Conservation (phyloP, 2,113 vertebrate species). For the Psittacus erithacus region DNA sequence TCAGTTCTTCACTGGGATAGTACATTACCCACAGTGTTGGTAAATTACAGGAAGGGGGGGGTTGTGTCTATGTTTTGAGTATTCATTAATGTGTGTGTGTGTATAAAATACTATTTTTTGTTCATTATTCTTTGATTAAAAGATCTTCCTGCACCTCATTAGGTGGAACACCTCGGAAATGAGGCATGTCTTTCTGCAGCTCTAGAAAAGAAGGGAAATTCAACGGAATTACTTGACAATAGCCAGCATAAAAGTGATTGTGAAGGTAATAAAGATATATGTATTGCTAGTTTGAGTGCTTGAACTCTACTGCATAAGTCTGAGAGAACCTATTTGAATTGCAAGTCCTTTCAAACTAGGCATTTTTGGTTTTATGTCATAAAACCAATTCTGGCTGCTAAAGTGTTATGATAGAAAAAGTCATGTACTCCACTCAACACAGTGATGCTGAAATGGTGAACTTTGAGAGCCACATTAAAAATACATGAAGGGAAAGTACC, state of each 20-base stretch:
- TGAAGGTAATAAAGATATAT: conserved; percentile 52
- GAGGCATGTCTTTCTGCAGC: not conserved
- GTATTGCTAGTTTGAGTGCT: not conserved
- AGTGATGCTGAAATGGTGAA: not conserved
- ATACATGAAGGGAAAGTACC: not conserved
- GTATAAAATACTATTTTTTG: not conserved
- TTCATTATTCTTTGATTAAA: not conserved
- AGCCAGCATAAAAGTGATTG: not conserved
- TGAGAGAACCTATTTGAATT: not conserved
- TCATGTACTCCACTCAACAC: not conserved
- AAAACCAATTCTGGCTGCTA: not conserved
- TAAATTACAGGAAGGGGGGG: not conserved
- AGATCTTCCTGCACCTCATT: conserved; percentile 5
- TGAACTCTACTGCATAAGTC: not conserved
- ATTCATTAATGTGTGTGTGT: not conserved
- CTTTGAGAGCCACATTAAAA: not conserved
- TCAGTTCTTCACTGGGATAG: not conserved
- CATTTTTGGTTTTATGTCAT: not conserved
- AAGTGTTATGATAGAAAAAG: not conserved
- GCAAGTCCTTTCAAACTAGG: not conserved
- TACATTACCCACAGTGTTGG: not conserved
- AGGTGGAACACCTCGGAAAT: conserved; percentile 50
- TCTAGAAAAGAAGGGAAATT: conserved; percentile 25
- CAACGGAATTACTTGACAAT: not conserved
- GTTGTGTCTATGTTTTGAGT: not conserved